These are phyloP conservation scores for Luidia sarsii DNA, from an alignment of 53 echinoderm and acorn worm species.

Conservation along the genomic window DNA sequence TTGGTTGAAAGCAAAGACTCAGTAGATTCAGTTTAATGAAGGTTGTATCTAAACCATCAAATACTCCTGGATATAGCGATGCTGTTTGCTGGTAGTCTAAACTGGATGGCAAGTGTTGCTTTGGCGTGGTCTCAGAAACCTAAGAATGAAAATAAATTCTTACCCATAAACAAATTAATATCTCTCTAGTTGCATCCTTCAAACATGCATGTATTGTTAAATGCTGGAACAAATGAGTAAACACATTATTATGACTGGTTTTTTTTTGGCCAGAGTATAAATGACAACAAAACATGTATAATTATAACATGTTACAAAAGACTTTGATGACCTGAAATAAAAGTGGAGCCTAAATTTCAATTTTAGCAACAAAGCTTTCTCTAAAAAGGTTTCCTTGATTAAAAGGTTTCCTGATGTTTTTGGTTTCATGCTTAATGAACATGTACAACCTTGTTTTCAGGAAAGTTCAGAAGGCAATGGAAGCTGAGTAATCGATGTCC, in stretches of 20 bases:
- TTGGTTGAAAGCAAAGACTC: slow-evolving; percentile 58
- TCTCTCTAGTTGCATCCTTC: not conserved
- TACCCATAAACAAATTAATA: not conserved
- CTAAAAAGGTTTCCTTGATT: too few relatives aligned
- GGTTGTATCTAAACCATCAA: slow-evolving; percentile 93
- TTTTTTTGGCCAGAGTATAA: too few relatives aligned
- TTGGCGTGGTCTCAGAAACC: slow-evolving; percentile 20
- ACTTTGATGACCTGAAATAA: too few relatives aligned
- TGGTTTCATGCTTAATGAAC: not conserved
- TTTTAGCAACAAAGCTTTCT: too few relatives aligned
- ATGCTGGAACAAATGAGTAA: too few relatives aligned
- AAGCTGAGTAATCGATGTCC: slow-evolving; percentile 58
- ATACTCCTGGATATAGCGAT: slow-evolving; percentile 74
- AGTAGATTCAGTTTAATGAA: slow-evolving; percentile 83
- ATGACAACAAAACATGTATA: too few relatives aligned
- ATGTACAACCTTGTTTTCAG: slow-evolving; percentile 72
- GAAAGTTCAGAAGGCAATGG: slow-evolving; percentile 78
- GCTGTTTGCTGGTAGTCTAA: slow-evolving; percentile 56
- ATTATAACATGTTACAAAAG: too few relatives aligned
- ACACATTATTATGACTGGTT: too few relatives aligned
- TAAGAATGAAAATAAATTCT: not conserved
- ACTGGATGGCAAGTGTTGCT: slow-evolving; percentile 53
- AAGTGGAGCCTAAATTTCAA: too few relatives aligned
- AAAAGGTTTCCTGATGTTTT: not conserved
- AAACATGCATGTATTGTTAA: too few relatives aligned